Conservation (phyloP, 2,888 invertebrate genomes). For the Macrostomum cliftonense region DNA sequence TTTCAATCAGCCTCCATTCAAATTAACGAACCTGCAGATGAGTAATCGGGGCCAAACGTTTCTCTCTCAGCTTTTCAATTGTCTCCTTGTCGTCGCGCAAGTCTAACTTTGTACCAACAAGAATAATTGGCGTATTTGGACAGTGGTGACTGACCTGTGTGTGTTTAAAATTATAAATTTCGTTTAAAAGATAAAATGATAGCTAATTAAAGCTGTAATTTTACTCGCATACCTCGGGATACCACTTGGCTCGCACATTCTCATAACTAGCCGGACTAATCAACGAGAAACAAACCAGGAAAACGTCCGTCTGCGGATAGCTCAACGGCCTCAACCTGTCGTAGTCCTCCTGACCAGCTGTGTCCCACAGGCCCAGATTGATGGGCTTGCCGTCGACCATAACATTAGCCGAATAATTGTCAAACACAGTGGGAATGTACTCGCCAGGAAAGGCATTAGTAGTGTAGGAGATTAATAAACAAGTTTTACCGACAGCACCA, state of each 20-base stretch:
- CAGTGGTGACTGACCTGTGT: too few species aligned
- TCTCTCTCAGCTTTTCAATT: too few species aligned
- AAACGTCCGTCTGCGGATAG: constrained; percentile 12
- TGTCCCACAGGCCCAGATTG: constrained; percentile 11
- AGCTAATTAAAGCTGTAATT: too few species aligned
- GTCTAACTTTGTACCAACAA: too few species aligned
- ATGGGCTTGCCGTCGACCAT: constrained; percentile 10
- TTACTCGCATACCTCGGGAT: constrained; percentile 10
- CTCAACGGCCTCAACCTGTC: constrained; percentile 9
- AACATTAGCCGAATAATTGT: constrained; percentile 10
- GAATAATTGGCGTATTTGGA: too few species aligned
- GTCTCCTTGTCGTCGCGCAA: too few species aligned
- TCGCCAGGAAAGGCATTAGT: constrained; percentile 11
- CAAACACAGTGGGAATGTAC: constrained; percentile 11
- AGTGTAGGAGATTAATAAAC: constrained; percentile 9
- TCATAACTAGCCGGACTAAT: constrained; percentile 9
- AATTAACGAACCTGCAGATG: too few species aligned
- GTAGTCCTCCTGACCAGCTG: constrained; percentile 11
- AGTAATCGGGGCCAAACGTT: too few species aligned
- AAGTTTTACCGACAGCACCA: constrained; percentile 12
- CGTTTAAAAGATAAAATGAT: too few species aligned
- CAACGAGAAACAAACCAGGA: constrained; percentile 10
- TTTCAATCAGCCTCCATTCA: too few species aligned
- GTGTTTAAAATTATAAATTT: too few species aligned
- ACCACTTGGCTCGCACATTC: constrained; percentile 11